Conservation (phyloP, 2,888 invertebrate genomes). For the Caenorhabditis drosophilae region DNA sequence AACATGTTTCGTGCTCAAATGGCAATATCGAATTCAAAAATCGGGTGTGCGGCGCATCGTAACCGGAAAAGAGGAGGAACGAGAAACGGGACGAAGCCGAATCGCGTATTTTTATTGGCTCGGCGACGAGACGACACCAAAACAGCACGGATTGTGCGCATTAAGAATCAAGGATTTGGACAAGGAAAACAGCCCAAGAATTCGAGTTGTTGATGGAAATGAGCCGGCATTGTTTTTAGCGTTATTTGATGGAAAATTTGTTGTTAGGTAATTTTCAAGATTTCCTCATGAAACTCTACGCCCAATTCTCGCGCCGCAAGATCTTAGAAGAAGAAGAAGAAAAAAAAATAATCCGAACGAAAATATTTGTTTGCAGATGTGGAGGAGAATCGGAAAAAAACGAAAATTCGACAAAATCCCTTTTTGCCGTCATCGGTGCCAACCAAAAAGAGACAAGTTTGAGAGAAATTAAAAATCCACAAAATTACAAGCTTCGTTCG, state of each 20-base stretch:
- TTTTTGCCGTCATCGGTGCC: conserved; percentile 36
- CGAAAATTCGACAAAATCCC: no score
- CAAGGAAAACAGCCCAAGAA: conserved; percentile 46
- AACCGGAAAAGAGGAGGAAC: conserved; percentile 39
- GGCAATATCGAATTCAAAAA: conserved; percentile 60
- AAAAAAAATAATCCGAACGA: background rate
- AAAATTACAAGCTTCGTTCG: conserved; percentile 24
- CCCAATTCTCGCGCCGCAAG: background rate
- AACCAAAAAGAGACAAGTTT: conserved; percentile 32
- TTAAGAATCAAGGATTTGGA: conserved; percentile 59
- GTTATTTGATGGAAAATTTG: conserved; percentile 28
- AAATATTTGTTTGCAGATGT: background rate
- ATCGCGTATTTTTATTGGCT: conserved; percentile 64
- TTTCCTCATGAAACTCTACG: background rate
- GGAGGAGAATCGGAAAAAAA: no score
- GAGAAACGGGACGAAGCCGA: conserved; percentile 59
- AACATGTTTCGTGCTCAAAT: conserved; percentile 59
- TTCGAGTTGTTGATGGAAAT: conserved; percentile 28
- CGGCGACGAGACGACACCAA: conserved; percentile 49
- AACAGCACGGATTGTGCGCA: conserved; percentile 58
- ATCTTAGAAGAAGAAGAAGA: background rate
- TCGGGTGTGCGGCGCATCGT: conserved; percentile 48
- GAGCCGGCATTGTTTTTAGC: conserved; percentile 32
- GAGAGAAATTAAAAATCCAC: conserved; percentile 24
- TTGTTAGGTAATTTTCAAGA: conserved; percentile 8